Base-by-base conservation (phyloP, 2,888 invertebrate genomes). In the Rapana venosa region DNA sequence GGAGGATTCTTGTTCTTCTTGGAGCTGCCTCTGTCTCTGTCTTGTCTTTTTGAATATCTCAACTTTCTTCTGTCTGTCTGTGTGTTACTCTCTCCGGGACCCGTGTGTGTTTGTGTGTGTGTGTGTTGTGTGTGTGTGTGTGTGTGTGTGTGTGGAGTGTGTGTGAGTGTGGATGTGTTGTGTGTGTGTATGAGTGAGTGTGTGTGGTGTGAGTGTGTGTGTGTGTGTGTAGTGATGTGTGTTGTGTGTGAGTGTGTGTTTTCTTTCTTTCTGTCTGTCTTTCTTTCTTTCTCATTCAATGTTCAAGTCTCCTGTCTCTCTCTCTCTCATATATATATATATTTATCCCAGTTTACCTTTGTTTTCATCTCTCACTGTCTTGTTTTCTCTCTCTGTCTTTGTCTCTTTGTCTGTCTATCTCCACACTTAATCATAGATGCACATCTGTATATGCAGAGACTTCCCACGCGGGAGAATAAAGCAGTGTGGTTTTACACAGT, bases 1-100 rank as follows among this genome's bases (percentile, higher is more conserved):
- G 90, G 89, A 89, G 20, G 61, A 15, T 61, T n/a, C 20, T n/a
- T 61, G 61, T 61, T 61, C 20, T 61, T n/a, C n/a, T 1, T 61
- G 15, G 61, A 20, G 26, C 1, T 74, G 74, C 79, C 1, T 79
- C 35, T 79, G 32, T 32, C 35, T 4, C 35, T 35, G 79, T 32
- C 17, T 79, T 86, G 1, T 86, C 61, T 86, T 26, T 58, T 30
- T 61, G 17, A n/a, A n/a, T n/a, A n/a, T 56, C 56, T 47, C 4
- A 47, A 26, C 2, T 30, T 15, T 47, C 26, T 1, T 35, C 83
- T 15, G 20, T 35, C 15, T 83, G 17, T 35, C 83, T 83, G 36
- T 83, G 13, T 83, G 4, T 35, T 15, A 1, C 15, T 35, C 47
- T 83, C 15, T 83, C 26, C n/a, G n/a, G n/a, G n/a, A n/a, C n/a